phyloP scores from a whole-genome alignment of 2,797 vertebrate genomes.

The Lacerta viridis region DNA sequence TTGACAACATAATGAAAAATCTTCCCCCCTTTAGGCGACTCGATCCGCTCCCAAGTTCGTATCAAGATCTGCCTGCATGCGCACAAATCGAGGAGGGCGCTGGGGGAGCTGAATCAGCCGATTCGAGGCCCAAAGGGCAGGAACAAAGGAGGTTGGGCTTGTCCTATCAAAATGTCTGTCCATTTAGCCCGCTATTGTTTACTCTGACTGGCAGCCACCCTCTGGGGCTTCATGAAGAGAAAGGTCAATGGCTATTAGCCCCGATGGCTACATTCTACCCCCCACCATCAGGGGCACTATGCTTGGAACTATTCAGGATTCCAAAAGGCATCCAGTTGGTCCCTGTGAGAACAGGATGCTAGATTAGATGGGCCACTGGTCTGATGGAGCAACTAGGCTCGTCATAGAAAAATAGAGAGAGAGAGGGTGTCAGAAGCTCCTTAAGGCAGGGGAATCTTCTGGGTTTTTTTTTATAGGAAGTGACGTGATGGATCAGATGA shows the following conservation, averaged over 20 bases:
- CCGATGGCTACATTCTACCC: too few relatives aligned
- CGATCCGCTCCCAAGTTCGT: slow-evolving; percentile 46
- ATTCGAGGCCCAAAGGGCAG: not conserved
- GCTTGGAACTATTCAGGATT: too few relatives aligned
- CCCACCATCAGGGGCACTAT: not conserved
- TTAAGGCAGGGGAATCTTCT: too few relatives aligned
- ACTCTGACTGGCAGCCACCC: not conserved
- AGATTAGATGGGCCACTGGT: too few relatives aligned
- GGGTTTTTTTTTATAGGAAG: too few relatives aligned
- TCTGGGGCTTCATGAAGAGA: not conserved
- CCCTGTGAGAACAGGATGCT: too few relatives aligned
- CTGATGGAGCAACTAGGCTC: too few relatives aligned
- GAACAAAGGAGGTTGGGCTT: not conserved
- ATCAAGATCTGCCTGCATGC: slow-evolving; percentile 24
- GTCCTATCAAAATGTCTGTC: not conserved
- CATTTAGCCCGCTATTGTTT: not conserved
- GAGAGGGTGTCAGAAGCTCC: too few relatives aligned
- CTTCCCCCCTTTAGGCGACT: slow-evolving; percentile 45
- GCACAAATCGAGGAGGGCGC: not conserved
- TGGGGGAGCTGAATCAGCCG: too few relatives aligned
- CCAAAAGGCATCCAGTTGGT: too few relatives aligned
- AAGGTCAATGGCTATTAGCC: not conserved
- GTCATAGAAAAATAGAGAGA: not conserved
- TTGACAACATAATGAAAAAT: slow-evolving; percentile 55
- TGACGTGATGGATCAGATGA: too few relatives aligned